These are phyloP conservation scores for Gibbula magus DNA, from an alignment of 2,888 invertebrate species.

Conservation along the genomic window DNA sequence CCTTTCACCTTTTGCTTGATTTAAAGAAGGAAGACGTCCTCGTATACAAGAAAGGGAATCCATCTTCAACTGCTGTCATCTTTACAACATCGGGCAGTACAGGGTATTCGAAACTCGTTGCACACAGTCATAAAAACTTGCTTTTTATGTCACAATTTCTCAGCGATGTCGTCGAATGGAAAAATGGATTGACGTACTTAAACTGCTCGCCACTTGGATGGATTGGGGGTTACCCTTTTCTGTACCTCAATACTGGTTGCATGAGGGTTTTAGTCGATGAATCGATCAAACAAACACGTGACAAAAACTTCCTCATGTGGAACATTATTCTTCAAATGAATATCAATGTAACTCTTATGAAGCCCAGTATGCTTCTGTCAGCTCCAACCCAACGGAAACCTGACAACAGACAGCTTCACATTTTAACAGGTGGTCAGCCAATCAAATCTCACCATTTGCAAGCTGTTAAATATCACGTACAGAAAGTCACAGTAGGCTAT, in stretches of 20 bases:
- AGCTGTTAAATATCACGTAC: neutral
- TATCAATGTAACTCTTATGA: slow-evolving; percentile 25
- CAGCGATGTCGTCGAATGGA: slow-evolving; percentile 19
- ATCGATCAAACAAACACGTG: neutral
- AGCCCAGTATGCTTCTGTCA: too few species aligned
- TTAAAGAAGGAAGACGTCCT: neutral
- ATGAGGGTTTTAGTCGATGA: slow-evolving; percentile 36
- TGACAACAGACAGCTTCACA: neutral
- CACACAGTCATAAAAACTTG: slow-evolving; percentile 31
- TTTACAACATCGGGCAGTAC: slow-evolving; percentile 45
- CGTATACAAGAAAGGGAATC: neutral
- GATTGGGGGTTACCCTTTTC: slow-evolving; percentile 41
- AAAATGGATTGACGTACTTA: slow-evolving; percentile 28
- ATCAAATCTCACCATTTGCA: neutral
- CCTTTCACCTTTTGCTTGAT: too few species aligned
- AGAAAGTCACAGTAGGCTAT: neutral
- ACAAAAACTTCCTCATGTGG: slow-evolving; percentile 27
- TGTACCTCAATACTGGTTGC: slow-evolving; percentile 36
- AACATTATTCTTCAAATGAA: slow-evolving; percentile 27
- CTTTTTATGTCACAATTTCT: slow-evolving; percentile 29
- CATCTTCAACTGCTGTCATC: slow-evolving; percentile 31
- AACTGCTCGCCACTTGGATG: slow-evolving; percentile 41
- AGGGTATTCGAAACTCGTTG: slow-evolving; percentile 41
- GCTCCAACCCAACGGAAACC: too few species aligned
- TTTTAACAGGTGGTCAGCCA: slow-evolving; percentile 17